Conservation (phyloP, 92 coral and sea anemone genomes). For the Epizoanthus scotinus region DNA sequence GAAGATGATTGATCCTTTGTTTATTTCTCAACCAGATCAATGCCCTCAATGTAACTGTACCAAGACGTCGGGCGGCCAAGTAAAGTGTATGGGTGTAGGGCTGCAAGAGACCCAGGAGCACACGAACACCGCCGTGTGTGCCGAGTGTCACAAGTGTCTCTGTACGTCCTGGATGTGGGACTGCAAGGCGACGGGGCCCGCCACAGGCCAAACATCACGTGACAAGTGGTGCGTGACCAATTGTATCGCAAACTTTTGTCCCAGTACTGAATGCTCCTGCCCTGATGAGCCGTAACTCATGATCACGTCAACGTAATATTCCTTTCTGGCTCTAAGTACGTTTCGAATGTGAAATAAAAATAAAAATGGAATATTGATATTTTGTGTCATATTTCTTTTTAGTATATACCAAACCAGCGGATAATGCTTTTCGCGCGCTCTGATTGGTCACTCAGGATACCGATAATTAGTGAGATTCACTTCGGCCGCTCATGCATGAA, state of each 20-base stretch:
- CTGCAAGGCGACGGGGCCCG: conserved; percentile 4
- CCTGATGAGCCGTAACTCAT: neutral
- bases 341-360: no score
- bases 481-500: no score
- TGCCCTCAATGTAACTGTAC: neutral
- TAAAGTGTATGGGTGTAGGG: conserved; percentile 2
- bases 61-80: neutral
- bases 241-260: neutral
- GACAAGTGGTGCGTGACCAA: conserved; percentile 26
- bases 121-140: neutral
- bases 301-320: no score
- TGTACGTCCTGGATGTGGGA: neutral
- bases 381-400: no score
- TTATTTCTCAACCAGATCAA: neutral
- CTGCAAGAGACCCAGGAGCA: neutral
- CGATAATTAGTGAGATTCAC: no score
- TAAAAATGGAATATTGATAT: no score
- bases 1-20: no score
- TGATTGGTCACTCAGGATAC: no score
- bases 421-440: no score
- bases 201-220: neutral
- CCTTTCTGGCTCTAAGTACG: no score
- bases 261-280: neutral
- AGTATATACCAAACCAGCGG: no score
- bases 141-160: neutral